Percentiles rank a stretch among this genome's conserved stretches.
Conservation (phyloP, 2,888 invertebrate genomes). For the Capitulum mitella region DNA sequence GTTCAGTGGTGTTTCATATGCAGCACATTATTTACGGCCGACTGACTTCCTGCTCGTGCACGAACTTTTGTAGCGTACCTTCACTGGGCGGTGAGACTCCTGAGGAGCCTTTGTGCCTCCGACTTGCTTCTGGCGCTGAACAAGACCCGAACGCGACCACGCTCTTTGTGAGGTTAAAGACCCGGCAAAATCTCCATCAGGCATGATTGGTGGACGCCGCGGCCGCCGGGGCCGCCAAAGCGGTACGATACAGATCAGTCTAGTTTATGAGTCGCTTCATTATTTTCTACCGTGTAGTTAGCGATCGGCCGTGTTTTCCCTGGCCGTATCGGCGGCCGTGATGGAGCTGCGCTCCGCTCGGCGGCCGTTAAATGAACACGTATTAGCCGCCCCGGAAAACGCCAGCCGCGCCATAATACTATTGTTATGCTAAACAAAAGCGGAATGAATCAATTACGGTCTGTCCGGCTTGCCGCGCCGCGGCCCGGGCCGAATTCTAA, state of each 20-base stretch:
- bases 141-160: no score
- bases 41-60: no score
- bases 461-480: neutral
- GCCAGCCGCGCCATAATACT: neutral
- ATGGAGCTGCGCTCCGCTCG: neutral
- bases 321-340: neutral
- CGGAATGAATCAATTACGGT: constrained; percentile 10
- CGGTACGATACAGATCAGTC: neutral
- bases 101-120: no score
- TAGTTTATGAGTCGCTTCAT: neutral
- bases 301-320: neutral
- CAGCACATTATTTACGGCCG: no score
- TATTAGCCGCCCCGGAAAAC: constrained; percentile 8
- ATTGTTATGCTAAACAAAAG: constrained; percentile 16
- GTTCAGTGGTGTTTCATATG: no score
- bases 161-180: neutral
- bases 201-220: neutral
- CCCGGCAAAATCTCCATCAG: neutral
- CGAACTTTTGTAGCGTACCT: no score
- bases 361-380: neutral
- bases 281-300: neutral
- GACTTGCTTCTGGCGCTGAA: no score
- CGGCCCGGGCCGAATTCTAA: neutral
- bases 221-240: neutral
- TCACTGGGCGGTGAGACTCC: no score